Base-by-base conservation (phyloP, 1,140 invertebrate species). In the Neodiprion virginianus region DNA sequence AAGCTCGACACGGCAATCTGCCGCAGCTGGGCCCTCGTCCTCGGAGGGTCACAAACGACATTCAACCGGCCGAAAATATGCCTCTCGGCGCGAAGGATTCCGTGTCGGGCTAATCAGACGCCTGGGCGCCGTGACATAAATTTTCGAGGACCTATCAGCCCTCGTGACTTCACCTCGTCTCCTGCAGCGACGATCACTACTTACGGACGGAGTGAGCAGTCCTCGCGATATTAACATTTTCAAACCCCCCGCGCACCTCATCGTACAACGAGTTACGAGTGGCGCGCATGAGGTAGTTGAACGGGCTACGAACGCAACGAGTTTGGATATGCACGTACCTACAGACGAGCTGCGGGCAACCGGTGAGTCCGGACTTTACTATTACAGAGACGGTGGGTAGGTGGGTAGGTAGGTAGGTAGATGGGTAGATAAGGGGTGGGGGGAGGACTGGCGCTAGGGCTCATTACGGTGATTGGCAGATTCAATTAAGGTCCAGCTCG, bases 381-480 rank as follows among this genome's bases (percentile, higher is more conserved):
- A 61, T 12, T 17, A 40, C 53, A 14, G 53, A 61, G 5, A 61
- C 11, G 53, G 11, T 61, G 0, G 53, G 53, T 4, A 17, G 53
- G 11, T 61, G 8, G 3, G 53, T 4, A 17, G n/a, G 53, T 17
- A 17, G 53, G 53, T 12, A 12, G 53, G 53, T 14, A 61, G 53
- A 8, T 12, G 8, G 53, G 11, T 17, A 61, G 28, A 40, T 40
- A 40, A 40, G 28, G 28, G 28, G 28, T 5, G 61, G 61, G 61
- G 82, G 84, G 81, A 79, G 82, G 84, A 85, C 84, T 78, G 78
- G 81, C 80, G 84, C 86, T 85, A 80, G 84, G 80, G 84, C 86
- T 88, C 86, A 86, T 88, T 88, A 88, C 84, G 82, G 86, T 88
- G 86, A 88, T 88, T 87, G 86, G 85, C 86, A 87, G 85, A 88